Percentiles rank a stretch among this genome's conserved stretches.
Conservation (phyloP, 2,113 vertebrate species). For the Andinoacara biseriatus region DNA sequence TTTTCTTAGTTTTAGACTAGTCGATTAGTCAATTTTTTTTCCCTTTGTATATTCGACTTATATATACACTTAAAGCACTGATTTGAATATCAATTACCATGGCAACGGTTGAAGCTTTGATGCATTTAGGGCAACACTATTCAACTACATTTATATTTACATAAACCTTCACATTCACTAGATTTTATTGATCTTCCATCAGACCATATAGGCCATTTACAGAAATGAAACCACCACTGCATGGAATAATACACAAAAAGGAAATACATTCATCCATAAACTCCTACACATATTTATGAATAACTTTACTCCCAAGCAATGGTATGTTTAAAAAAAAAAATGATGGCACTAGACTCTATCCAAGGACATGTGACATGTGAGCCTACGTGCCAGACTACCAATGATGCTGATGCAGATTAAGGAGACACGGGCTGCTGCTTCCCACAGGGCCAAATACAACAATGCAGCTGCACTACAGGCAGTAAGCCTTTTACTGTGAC, state of each 20-base stretch:
- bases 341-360: constrained; percentile 31
- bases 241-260: neutral
- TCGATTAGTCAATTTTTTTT: too few species aligned
- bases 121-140: neutral
- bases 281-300: neutral
- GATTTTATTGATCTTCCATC: neutral
- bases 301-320: neutral
- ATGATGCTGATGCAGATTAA: constrained; percentile 64
- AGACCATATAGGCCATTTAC: neutral
- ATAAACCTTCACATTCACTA: neutral
- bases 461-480: constrained; percentile 34
- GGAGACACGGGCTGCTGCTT: constrained; percentile 60
- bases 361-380: constrained; percentile 45
- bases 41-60: too few species aligned
- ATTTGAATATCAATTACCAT: neutral
- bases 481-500: constrained; percentile 28
- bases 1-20: too few species aligned
- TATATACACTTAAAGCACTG: neutral
- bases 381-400: constrained; percentile 59
- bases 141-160: neutral
- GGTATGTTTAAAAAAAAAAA: constrained; percentile 31
- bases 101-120: neutral
- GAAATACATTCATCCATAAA: neutral
- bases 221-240: neutral
- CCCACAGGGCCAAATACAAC: constrained; percentile 57